Evolutionary conservation across 1,140 invertebrate genomes (phyloP), one percentile per base, ranked within the genome.

Genomic region (Danaus melanippus): DNA sequence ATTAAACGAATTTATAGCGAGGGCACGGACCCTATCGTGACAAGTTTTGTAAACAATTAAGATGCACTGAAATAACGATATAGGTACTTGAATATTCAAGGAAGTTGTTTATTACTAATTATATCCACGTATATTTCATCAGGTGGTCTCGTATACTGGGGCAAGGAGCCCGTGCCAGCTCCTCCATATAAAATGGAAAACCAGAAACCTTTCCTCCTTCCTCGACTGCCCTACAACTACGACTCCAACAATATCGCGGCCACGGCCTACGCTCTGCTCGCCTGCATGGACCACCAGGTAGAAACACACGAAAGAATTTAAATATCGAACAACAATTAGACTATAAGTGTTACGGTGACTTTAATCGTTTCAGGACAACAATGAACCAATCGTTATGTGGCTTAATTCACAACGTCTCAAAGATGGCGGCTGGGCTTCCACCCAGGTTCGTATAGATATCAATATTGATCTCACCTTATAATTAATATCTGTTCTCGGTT

Each of bases 351-450:
- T 32, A 32, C 21, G 6, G 2, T 32, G 7, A 7, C 21, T 32
- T 32, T 8, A 32, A 32, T 55, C 53, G 41, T 66, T 56, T 1
- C 53, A 71, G 73, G 94, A 96, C 61, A 88, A 93, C 58, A 89
- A 92, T 50, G 94, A 96, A 58, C 90, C 92, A 9, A 97, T 98
- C 71, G 96, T 98, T 15, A 92, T 93, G 70, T 99, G 97, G 97
- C 84, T 99, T 7, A 97, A 97, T 79, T 90, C 94, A 0, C 97
- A 98, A 75, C 89, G 97, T 48, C 88, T 98, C 0, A 93, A 93
- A n/a, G 94, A 98, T 69, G 95, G 95, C 42, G 97, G 96, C 0
- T 98, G 97, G 96, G 95, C 96, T 0, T 97, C 96, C 0, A 97
- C 97, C 5, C 95, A 97, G 86, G 92, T 91, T 65, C 42, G 53